Evolutionary conservation across 2,888 invertebrate genomes (phyloP).

Genomic region (Timema cristinae): DNA sequence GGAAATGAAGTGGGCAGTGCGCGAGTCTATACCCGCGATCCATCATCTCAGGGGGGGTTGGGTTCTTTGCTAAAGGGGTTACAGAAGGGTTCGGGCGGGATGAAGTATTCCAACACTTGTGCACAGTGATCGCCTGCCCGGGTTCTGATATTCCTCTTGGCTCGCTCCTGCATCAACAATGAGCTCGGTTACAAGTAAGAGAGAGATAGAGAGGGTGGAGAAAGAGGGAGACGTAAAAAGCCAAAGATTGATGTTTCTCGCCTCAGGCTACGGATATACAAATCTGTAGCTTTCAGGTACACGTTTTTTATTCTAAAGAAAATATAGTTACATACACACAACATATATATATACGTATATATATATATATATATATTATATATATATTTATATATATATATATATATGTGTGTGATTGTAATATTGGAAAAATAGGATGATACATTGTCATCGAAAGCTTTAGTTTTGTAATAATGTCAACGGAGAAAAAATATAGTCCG

Average conservation of each 20-base stretch:
- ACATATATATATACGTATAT: background rate
- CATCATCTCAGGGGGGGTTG: slow-evolving; percentile 7
- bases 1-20: slow-evolving; percentile 17
- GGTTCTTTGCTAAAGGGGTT: background rate
- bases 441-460: no score
- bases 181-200: background rate
- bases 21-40: background rate
- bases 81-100: background rate
- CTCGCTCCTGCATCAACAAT: slow-evolving; percentile 12
- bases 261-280: background rate
- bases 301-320: no score
- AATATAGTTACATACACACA: no score
- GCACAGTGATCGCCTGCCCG: no score
- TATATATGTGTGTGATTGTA: background rate
- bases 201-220: background rate
- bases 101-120: no score
- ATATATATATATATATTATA: background rate
- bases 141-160: slow-evolving; percentile 8
- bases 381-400: background rate
- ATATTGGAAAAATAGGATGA: no score
- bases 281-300: no score
- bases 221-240: background rate
- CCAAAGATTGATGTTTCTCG: slow-evolving; percentile 15
- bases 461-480: no score
- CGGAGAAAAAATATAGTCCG: no score